Evolutionary conservation across 2,113 vertebrate species (phyloP), one percentile per base, ranked within the genome.

Genomic region (Corapipo altera): DNA sequence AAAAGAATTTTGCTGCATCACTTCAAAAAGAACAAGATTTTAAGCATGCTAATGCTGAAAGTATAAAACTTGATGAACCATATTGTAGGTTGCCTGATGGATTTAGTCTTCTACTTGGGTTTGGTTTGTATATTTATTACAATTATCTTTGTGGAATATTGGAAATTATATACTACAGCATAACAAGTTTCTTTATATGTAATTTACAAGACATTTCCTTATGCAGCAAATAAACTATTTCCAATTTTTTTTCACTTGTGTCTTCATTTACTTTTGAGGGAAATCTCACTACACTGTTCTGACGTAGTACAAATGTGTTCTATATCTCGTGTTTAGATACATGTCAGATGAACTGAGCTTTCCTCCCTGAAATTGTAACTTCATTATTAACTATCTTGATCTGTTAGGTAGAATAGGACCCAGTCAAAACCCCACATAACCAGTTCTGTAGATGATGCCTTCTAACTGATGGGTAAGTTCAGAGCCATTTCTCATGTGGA

Each of bases 91-190:
- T 94, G 93, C 96, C 94, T 97, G 97, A 97, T 88, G 91, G 94
- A 95, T 96, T 95, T 97, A 98, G 97, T 97, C 88, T 95, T 97
- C 91, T 95, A 97, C 91, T 95, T 97, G 93, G 86, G 97, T 97
- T 98, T 96, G 89, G 93, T 97, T 98, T 90, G 73, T 95, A 66
- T 98, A 98, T 98, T 98, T 98, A 98, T 98, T 98, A 97, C 96
- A 95, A 95, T 97, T 98, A 98, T 95, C 97, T 97, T 96, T 97
- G 97, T 97, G 97, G 97, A 96, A 97, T 98, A 97, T 97, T 97
- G 97, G 96, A 97, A 98, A 97, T 96, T 97, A 97, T 96, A 97
- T 92, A 96, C 97, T 94, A 97, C 97, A 96, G 97, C 91, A 88
- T 98, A 98, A 97, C 83, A 83, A 95, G 95, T 97, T 95, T 96